A percentile compares a stretch with the other conserved stretches of the same genome.
Conservation (phyloP, 1,140 invertebrate genomes). For the Plodia interpunctella region DNA sequence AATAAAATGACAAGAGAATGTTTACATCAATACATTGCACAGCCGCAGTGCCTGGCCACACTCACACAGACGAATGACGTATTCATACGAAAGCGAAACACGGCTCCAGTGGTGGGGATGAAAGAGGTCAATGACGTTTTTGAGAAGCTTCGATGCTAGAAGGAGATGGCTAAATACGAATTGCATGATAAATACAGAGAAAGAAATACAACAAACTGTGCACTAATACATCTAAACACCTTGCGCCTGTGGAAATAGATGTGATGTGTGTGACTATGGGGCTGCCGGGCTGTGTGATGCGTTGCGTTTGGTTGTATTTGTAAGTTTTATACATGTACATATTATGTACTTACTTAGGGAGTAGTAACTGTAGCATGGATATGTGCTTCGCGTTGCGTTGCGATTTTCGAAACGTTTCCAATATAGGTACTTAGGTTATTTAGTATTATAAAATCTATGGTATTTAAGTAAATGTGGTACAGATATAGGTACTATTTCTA, state of each 20-base stretch:
- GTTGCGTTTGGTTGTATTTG: too few species aligned
- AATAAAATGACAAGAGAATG: conserved; percentile 68
- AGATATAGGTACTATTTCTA: too few species aligned
- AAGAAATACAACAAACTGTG: conserved; percentile 36
- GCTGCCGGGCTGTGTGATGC: background rate
- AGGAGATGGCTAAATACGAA: conserved; percentile 17
- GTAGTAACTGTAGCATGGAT: too few species aligned
- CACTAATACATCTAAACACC: conserved; percentile 9
- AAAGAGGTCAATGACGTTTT: conserved; percentile 60
- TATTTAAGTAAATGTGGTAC: too few species aligned
- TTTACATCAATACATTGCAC: conserved; percentile 71
- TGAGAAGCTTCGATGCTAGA: conserved; percentile 19
- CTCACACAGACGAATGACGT: conserved; percentile 43
- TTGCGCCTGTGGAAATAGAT: background rate
- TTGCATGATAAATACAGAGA: conserved; percentile 25
- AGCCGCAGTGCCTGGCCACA: conserved; percentile 54
- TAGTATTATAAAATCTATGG: too few species aligned
- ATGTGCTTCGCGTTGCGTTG: too few species aligned
- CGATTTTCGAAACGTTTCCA: too few species aligned
- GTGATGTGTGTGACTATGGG: background rate
- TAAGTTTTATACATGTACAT: too few species aligned
- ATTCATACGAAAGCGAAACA: conserved; percentile 38
- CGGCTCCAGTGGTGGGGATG: conserved; percentile 49
- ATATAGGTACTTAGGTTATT: too few species aligned
- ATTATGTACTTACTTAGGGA: too few species aligned